These are phyloP conservation scores for Acanthochromis polyacanthus DNA, from an alignment of 2,113 vertebrate species.

Conservation along the genomic window DNA sequence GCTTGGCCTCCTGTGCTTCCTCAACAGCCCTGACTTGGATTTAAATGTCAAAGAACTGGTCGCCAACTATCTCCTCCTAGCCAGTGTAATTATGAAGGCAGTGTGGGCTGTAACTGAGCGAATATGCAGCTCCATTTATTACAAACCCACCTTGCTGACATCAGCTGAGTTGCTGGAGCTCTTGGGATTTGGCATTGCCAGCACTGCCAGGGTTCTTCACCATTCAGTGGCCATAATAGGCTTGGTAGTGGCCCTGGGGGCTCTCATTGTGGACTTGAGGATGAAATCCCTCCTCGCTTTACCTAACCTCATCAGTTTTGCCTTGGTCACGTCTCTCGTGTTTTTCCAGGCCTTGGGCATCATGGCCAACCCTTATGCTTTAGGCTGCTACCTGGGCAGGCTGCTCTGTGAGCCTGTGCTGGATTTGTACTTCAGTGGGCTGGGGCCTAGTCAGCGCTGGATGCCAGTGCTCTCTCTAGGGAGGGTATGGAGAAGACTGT, in stretches of 20 bases:
- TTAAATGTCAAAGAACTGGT: constrained; percentile 92
- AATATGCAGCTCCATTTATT: constrained; percentile 87
- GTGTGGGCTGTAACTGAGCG: constrained; percentile 92
- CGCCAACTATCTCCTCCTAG: constrained; percentile 92
- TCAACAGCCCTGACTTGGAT: constrained; percentile 89
- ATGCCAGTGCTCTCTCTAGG: constrained; percentile 92
- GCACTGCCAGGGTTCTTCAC: constrained; percentile 91
- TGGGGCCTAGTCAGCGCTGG: constrained; percentile 95
- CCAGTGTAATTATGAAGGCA: constrained; percentile 88
- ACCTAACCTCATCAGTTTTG: constrained; percentile 91
- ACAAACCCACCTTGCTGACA: constrained; percentile 89
- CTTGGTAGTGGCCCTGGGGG: constrained; percentile 89
- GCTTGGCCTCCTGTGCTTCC: constrained; percentile 95
- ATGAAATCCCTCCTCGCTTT: constrained; percentile 96
- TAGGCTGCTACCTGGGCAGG: constrained; percentile 94
- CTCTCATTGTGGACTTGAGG: constrained; percentile 93
- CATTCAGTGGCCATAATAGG: constrained; percentile 90
- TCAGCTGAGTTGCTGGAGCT: constrained; percentile 93
- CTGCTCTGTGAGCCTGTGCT: constrained; percentile 94
- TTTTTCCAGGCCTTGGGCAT: constrained; percentile 92
- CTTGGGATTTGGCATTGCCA: constrained; percentile 94
- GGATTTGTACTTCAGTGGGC: constrained; percentile 95
- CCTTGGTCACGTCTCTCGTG: constrained; percentile 85
- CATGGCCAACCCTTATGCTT: constrained; percentile 90
- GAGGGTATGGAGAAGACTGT: constrained; percentile 90